Evolutionary conservation across 2,113 vertebrate species (phyloP).

Genomic region (Rattus rattus): DNA sequence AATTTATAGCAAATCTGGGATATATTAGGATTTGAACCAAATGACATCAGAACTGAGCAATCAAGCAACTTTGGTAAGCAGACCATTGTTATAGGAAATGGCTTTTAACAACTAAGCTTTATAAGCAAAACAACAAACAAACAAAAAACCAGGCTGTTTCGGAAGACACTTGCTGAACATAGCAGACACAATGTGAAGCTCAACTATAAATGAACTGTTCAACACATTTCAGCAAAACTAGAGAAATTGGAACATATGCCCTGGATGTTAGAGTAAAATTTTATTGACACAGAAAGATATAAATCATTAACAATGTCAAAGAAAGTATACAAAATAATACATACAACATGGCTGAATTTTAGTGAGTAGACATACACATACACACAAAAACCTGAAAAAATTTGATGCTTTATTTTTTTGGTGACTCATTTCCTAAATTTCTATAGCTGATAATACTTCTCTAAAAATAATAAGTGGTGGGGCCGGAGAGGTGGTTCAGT

Average conservation of each 20-base stretch:
- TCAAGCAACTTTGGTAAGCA: not conserved
- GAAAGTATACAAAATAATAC: conserved; percentile 53
- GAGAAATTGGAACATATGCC: conserved; percentile 32
- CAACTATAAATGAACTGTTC: not conserved
- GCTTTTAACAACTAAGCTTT: conserved; percentile 18
- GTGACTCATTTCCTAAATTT: conserved; percentile 52
- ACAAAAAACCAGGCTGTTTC: not conserved
- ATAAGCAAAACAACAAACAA: not conserved
- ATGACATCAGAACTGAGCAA: conserved; percentile 40
- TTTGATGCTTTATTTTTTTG: conserved; percentile 45
- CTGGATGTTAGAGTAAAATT: conserved; percentile 53
- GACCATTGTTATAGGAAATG: not conserved
- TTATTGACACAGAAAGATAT: conserved; percentile 60
- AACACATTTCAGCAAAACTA: conserved; percentile 54
- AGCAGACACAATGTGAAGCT: not conserved
- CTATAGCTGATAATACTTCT: conserved; percentile 35
- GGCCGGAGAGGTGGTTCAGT: not conserved
- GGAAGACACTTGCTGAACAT: not conserved
- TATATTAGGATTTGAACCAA: conserved; percentile 13
- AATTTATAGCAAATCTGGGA: conserved; percentile 39
- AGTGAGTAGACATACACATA: not conserved
- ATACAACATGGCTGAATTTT: not conserved
- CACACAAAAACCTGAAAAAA: not conserved
- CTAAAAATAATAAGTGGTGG: conserved; percentile 46
- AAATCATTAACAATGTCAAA: conserved; percentile 56